Base-by-base conservation (phyloP, 2,888 invertebrate genomes). In the Thumatha senex region DNA sequence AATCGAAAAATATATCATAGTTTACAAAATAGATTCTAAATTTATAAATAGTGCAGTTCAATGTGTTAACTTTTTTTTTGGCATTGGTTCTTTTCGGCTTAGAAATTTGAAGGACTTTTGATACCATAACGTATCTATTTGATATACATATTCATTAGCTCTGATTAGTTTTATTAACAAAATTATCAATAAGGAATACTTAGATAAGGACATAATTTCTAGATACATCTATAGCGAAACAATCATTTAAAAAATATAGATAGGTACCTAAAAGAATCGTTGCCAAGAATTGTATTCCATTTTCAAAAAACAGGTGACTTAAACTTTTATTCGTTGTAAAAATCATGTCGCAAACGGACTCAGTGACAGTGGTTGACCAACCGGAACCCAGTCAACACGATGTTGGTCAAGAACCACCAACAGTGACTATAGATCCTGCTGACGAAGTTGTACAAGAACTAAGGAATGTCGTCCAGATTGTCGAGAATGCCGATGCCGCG, bases 281-380 rank as follows among this genome's bases (percentile, higher is more conserved):
- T 60, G 67, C 58, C 61, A 57, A 63, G 56, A 41, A 15, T 11
- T 8, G 49, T 48, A 44, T 18, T 51, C 56, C 47, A 40, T 48
- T 33, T 33, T 48, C 49, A 42, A 58, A 59, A 58, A 54, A 56
- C 71, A 76, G 76, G 67, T 67, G 59, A 69, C 63, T 66, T 35
- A 58, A 54, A 54, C 48, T 65, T 57, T 60, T 48, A 51, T 51
- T 56, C 51, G 51, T 61, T 55, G 33, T 45, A 46, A 78, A 5
- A 24, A 24, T 65, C 70, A 89, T 88, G 89, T 76, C 51, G 29
- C 39, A 51, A 46, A 1, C 82, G 63, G 77, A 78, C 58, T 72
- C 84, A 61, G 86, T 87, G 80, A 74, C 73, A 67, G 82, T 84
- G 71, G 74, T 70, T 46, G 80, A 80, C 31, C 69, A 59, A 31